Evolutionary conservation across 1,140 invertebrate species (phyloP).

Genomic region (Trinorchestia longiramus): DNA sequence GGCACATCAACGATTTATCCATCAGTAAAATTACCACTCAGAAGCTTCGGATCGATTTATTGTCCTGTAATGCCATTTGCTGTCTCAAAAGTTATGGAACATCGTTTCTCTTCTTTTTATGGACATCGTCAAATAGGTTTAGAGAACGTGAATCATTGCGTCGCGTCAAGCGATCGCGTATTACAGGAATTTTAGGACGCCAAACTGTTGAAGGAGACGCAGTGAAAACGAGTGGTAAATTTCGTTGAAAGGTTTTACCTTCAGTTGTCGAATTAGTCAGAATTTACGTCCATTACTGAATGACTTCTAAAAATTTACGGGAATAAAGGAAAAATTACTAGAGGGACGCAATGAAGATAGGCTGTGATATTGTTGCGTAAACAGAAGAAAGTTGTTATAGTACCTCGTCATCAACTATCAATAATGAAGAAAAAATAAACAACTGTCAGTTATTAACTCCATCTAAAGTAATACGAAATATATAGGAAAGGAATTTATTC

Average conservation of each 20-base stretch:
- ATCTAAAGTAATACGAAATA: too few relatives aligned
- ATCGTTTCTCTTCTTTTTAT: conserved; percentile 2
- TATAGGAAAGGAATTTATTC: too few relatives aligned
- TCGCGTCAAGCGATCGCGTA: not conserved
- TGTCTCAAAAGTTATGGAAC: not conserved
- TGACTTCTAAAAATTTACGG: too few relatives aligned
- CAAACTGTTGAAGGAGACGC: not conserved
- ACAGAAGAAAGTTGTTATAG: too few relatives aligned
- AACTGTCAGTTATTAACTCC: too few relatives aligned
- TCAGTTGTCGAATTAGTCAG: not conserved
- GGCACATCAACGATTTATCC: not conserved
- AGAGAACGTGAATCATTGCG: not conserved
- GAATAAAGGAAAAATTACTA: too few relatives aligned
- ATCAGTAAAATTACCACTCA: not conserved
- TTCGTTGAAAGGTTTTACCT: not conserved
- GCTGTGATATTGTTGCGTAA: too few relatives aligned
- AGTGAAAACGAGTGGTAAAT: not conserved
- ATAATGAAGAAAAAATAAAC: too few relatives aligned
- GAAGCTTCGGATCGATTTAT: not conserved
- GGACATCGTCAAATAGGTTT: not conserved
- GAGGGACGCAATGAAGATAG: too few relatives aligned
- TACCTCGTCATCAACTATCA: too few relatives aligned
- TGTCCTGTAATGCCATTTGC: not conserved
- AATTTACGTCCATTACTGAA: not conserved
- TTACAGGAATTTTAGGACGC: not conserved